Conservation (phyloP, 1,140 invertebrate species). For the Drosophila busckii region DNA sequence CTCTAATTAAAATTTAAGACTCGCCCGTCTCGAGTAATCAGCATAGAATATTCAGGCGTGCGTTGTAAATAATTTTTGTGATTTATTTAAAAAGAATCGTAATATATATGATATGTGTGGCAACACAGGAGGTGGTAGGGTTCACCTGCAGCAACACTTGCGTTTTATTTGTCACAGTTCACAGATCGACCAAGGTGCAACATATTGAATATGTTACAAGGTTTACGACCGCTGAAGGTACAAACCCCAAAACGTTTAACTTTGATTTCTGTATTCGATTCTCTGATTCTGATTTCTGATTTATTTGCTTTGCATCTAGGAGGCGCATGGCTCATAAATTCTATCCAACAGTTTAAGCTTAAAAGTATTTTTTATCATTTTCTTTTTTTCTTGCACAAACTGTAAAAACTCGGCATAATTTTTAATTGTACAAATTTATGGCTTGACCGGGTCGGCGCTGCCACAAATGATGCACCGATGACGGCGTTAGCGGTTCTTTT, state of each 20-base stretch:
- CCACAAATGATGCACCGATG: conserved; percentile 47
- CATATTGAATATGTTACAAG: conserved; percentile 3
- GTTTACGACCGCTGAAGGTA: conserved; percentile 10
- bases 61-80: conserved; percentile 23
- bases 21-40: conserved; percentile 15
- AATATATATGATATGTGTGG: conserved; percentile 43
- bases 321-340: conserved; percentile 51
- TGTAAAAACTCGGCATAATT: conserved; percentile 70
- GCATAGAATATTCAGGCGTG: conserved; percentile 22
- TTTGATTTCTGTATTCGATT: conserved; percentile 59
- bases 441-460: conserved; percentile 13
- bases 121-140: conserved; percentile 1
- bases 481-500: conserved; percentile 72
- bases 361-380: conserved; percentile 16
- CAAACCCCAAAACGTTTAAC: conserved; percentile 45
- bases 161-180: conserved; percentile 29
- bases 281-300: conserved; percentile 53
- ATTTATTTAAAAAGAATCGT: conserved; percentile 34
- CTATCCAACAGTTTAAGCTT: too few relatives aligned
- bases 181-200: not conserved
- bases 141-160: conserved; percentile 54
- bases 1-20: conserved; percentile 66
- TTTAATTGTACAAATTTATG: conserved; percentile 74
- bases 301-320: conserved; percentile 50
- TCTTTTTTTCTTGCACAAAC: conserved; percentile 38